These are phyloP conservation scores for Timema cristinae DNA, from an alignment of 2,888 invertebrate genomes.

Conservation along the genomic window DNA sequence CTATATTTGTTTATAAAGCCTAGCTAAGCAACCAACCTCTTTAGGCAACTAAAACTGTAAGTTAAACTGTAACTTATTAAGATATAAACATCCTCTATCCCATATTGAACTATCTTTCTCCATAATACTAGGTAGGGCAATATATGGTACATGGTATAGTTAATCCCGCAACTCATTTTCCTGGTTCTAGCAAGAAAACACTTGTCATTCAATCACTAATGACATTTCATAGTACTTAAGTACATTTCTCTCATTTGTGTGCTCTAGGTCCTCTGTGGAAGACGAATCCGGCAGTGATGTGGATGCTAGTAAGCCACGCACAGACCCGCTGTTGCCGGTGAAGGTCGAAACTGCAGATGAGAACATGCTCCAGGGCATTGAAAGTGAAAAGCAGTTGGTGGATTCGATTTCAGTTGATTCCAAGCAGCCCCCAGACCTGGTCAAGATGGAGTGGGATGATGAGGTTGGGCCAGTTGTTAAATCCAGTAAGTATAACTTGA, in stretches of 20 bases:
- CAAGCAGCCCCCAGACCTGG: constrained; percentile 10
- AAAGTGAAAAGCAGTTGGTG: constrained; percentile 29
- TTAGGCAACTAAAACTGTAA: too few species aligned
- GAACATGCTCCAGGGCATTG: constrained; percentile 24
- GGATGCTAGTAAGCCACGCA: constrained; percentile 22
- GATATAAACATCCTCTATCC: too few species aligned
- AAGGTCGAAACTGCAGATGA: constrained; percentile 26
- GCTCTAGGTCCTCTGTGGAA: constrained; percentile 21
- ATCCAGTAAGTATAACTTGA: too few species aligned
- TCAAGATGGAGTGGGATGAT: neutral
- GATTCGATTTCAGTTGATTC: constrained; percentile 17
- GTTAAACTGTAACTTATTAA: too few species aligned
- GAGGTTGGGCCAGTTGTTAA: neutral
- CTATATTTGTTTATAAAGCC: too few species aligned
- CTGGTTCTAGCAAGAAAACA: neutral
- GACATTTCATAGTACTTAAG: neutral
- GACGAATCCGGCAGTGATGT: constrained; percentile 27
- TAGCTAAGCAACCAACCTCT: too few species aligned
- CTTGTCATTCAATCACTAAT: neutral
- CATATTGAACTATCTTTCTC: too few species aligned
- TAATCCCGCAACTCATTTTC: neutral
- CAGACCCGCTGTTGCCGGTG: constrained; percentile 22
- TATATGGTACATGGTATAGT: too few species aligned
- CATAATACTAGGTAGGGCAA: too few species aligned
- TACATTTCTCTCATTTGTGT: neutral